Percentiles rank a stretch among this genome's conserved stretches.
Evolutionary conservation across 2,888 invertebrate genomes (phyloP).

Genomic region (Papilio demoleus): DNA sequence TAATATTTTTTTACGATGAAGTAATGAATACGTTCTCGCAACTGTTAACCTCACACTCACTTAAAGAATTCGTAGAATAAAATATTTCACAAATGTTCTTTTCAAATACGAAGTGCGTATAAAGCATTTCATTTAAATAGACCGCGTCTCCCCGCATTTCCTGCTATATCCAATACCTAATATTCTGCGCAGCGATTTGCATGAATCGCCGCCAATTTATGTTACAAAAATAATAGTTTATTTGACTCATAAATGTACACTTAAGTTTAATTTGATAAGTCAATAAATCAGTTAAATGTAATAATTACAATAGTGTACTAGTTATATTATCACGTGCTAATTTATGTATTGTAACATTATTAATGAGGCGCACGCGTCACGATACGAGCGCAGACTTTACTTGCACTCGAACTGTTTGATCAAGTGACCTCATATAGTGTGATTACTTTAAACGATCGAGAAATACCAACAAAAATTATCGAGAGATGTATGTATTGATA

Average conservation of each 20-base stretch:
- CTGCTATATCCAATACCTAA: too few species aligned
- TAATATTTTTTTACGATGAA: too few species aligned
- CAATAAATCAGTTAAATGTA: constrained; percentile 1
- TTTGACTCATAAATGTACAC: neutral
- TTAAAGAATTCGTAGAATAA: neutral
- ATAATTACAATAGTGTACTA: constrained; percentile 2
- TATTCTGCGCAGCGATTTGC: too few species aligned
- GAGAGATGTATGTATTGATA: too few species aligned
- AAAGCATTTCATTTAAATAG: too few species aligned
- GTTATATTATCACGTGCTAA: constrained; percentile 7
- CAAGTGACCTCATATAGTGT: constrained; percentile 31
- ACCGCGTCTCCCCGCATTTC: too few species aligned
- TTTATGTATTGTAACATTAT: constrained; percentile 23
- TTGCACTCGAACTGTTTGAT: constrained; percentile 37
- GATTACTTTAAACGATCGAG: neutral
- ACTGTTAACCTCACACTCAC: too few species aligned
- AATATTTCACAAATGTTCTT: neutral
- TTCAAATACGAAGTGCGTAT: too few species aligned
- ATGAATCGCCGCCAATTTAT: too few species aligned
- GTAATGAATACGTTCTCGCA: too few species aligned
- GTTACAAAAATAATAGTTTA: too few species aligned
- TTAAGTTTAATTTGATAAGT: neutral
- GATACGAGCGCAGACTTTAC: constrained; percentile 37
- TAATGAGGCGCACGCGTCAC: constrained; percentile 16
- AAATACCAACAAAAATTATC: neutral